Conservation (phyloP, 2,113 vertebrate species). For the Sinocyclocheilus anshuiensis region DNA sequence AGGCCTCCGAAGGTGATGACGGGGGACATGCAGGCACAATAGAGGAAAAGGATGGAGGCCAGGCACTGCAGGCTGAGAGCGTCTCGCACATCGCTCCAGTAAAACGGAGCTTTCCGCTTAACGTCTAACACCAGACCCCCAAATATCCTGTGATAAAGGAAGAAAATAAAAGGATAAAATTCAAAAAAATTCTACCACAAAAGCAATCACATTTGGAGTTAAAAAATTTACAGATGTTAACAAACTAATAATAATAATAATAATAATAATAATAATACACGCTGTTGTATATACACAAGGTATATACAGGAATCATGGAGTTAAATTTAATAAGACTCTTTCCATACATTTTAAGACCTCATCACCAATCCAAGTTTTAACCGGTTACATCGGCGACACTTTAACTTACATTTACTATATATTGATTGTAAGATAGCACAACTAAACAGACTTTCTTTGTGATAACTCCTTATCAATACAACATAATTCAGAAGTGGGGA, state of each 20-base stretch:
- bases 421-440: too few species aligned
- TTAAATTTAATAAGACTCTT: too few species aligned
- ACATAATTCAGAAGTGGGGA: too few species aligned
- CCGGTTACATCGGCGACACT: too few species aligned
- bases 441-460: too few species aligned
- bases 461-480: too few species aligned
- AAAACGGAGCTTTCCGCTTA: slow-evolving; percentile 89
- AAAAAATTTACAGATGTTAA: background rate
- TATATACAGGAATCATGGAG: too few species aligned
- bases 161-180: background rate
- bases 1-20: slow-evolving; percentile 98
- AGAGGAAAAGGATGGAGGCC: slow-evolving; percentile 97
- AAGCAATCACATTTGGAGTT: background rate
- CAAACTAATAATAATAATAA: background rate
- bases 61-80: slow-evolving; percentile 93
- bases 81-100: slow-evolving; percentile 92
- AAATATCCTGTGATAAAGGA: slow-evolving; percentile 81
- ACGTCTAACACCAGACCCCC: slow-evolving; percentile 93
- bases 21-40: slow-evolving; percentile 99
- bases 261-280: too few species aligned
- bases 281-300: too few species aligned
- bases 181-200: background rate
- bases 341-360: too few species aligned
- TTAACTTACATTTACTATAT: too few species aligned
- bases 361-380: too few species aligned